Base-by-base conservation (phyloP, 2,888 invertebrate species). In the Volucella inanis region DNA sequence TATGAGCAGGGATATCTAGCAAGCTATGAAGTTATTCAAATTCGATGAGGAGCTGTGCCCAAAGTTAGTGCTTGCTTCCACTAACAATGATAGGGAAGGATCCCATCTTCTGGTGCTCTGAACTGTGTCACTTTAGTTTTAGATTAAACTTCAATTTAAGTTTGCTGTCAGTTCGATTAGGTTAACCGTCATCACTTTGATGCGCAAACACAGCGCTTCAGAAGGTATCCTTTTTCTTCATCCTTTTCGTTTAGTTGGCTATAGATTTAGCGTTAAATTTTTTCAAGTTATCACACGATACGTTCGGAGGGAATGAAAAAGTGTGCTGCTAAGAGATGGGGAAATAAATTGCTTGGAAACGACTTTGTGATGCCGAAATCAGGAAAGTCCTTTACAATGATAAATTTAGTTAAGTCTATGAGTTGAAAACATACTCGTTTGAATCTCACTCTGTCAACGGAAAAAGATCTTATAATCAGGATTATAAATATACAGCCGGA, bases 111-210 rank as follows among this genome's bases (percentile, higher is more conserved):
- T 39, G 47, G 49, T 65, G 61, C 43, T 67, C 70, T 75, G 45
- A 64, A 79, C 55, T 64, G 59, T 80, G 70, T 80, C 84, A 84
- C 80, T 84, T 84, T 75, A 71, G 84, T 75, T 84, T 75, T 80
- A 75, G 84, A 84, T 80, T 84, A 84, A 80, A 84, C 80, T 84
- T 84, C 84, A 80, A 84, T 84, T 80, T 84, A 80, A 84, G 79
- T 84, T 80, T 84, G 74, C 84, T 84, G 84, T 74, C 84, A 80
- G 75, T 84, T 84, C 80, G 84, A 84, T 84, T 84, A 84, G 70
- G 74, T 80, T 84, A 84, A 84, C 84, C 84, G 68, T 80, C 64
- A 75, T 84, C 84, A 75, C 49, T 43, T 59, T 59, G 54, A 70
- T 57, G 76, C 61, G 41, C 57, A 43, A n/a, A 12, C 14, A 57